A percentile compares a stretch with the other conserved stretches of the same genome.
These are phyloP conservation scores for Petrocephalus sullivani DNA, from an alignment of 2,797 vertebrate genomes.

Conservation along the genomic window DNA sequence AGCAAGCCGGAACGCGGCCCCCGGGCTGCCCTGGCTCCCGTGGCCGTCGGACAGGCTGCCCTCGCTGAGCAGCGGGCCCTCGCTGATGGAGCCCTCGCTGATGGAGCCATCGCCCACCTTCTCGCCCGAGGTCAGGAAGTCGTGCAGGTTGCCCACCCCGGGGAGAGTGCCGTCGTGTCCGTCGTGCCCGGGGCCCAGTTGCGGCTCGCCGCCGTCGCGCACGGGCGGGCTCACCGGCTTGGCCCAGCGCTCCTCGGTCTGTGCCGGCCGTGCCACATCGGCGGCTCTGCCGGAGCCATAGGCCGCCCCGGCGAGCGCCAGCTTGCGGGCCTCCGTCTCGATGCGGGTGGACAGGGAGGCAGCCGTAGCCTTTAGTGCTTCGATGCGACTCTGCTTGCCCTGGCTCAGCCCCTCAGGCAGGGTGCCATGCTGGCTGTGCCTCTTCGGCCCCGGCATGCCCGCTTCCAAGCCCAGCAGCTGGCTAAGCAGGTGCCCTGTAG, in stretches of 20 bases:
- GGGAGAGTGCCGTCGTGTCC: conserved; percentile 64
- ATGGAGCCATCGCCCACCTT: conserved; percentile 40
- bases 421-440: conserved; percentile 50
- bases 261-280: conserved; percentile 52
- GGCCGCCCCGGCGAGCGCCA: conserved; percentile 70
- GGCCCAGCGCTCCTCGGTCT: conserved; percentile 51
- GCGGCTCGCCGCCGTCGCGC: conserved; percentile 55
- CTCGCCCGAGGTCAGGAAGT: conserved; percentile 50
- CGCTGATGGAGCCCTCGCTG: conserved; percentile 82
- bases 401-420: conserved; percentile 49
- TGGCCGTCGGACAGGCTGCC: conserved; percentile 80
- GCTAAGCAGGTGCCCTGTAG: conserved; percentile 66
- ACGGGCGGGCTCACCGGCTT: conserved; percentile 65
- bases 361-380: conserved; percentile 90
- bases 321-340: conserved; percentile 82
- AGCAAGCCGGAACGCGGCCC: conserved; percentile 42
- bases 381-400: conserved; percentile 79
- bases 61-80: conserved; percentile 82
- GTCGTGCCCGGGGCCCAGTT: conserved; percentile 66
- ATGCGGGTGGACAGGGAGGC: conserved; percentile 84
- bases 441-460: conserved; percentile 54
- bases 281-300: conserved; percentile 55
- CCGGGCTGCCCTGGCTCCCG: conserved; percentile 45
- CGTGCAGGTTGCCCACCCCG: conserved; percentile 68
- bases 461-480: conserved; percentile 71